phyloP scores from a whole-genome alignment of 2,888 invertebrate genomes.

The Chaetogeoica ovagalla region DNA sequence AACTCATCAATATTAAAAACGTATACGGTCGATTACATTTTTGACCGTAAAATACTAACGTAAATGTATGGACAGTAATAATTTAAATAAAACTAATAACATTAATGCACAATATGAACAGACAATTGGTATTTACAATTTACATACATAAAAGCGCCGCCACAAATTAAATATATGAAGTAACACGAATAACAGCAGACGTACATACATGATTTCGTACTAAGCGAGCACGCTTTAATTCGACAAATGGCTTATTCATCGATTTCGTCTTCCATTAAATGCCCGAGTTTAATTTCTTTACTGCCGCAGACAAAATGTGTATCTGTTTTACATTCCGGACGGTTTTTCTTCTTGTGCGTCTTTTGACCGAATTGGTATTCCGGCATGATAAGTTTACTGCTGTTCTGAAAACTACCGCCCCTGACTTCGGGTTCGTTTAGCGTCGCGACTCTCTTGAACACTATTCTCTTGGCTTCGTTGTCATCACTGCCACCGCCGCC shows the following conservation, averaged over 20 bases:
- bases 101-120: not conserved
- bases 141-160: not conserved
- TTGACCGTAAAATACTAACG: too few species aligned
- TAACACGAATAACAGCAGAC: too few species aligned
- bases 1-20: too few species aligned
- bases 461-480: conserved; percentile 18
- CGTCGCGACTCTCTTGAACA: not conserved
- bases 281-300: conserved; percentile 42
- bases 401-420: conserved; percentile 9
- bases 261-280: conserved; percentile 47
- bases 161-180: too few species aligned
- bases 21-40: too few species aligned
- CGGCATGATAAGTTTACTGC: conserved; percentile 46
- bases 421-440: not conserved
- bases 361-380: conserved; percentile 47
- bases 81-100: not conserved
- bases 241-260: conserved; percentile 10
- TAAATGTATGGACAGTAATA: too few species aligned
- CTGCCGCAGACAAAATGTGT: too few species aligned
- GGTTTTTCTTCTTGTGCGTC: conserved; percentile 12
- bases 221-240: too few species aligned
- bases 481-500: not conserved
- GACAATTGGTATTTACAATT: conserved; percentile 10
- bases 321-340: not conserved
- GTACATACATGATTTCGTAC: too few species aligned